A percentile compares a stretch with the other conserved stretches of the same genome.
phyloP scores from a whole-genome alignment of 2,888 invertebrate species.

The Lochmaea capreae region DNA sequence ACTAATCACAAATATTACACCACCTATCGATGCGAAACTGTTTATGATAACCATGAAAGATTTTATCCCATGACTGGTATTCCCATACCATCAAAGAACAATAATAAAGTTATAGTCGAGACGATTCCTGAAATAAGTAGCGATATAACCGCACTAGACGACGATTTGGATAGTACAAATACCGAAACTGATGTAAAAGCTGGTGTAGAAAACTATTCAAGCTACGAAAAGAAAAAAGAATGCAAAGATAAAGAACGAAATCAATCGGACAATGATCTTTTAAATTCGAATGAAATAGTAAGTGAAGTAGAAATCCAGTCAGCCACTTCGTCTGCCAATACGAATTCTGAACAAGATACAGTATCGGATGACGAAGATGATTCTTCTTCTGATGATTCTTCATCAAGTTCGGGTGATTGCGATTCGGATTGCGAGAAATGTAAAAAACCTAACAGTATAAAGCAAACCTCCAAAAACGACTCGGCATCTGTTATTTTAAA shows the following conservation, averaged over 20 bases:
- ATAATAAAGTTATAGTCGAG: constrained; percentile 45
- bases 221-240: too few relatives aligned
- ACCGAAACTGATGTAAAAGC: neutral
- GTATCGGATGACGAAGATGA: neutral
- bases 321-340: neutral
- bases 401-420: constrained; percentile 16
- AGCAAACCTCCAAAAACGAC: neutral
- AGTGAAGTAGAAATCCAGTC: neutral
- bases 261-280: neutral
- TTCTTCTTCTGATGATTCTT: neutral
- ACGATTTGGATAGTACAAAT: constrained; percentile 10
- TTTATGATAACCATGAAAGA: constrained; percentile 56
- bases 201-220: neutral
- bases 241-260: neutral
- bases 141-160: constrained; percentile 27
- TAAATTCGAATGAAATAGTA: neutral
- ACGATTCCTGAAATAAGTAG: constrained; percentile 33
- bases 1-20: constrained; percentile 58
- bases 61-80: constrained; percentile 61
- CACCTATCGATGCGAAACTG: constrained; percentile 57
- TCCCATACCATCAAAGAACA: constrained; percentile 55
- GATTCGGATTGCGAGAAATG: constrained; percentile 27
- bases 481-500: neutral
- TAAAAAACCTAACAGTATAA: neutral
- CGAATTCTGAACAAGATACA: neutral